These are phyloP conservation scores for Macrotis lagotis DNA, from an alignment of 2,113 vertebrate species.

Conservation along the genomic window DNA sequence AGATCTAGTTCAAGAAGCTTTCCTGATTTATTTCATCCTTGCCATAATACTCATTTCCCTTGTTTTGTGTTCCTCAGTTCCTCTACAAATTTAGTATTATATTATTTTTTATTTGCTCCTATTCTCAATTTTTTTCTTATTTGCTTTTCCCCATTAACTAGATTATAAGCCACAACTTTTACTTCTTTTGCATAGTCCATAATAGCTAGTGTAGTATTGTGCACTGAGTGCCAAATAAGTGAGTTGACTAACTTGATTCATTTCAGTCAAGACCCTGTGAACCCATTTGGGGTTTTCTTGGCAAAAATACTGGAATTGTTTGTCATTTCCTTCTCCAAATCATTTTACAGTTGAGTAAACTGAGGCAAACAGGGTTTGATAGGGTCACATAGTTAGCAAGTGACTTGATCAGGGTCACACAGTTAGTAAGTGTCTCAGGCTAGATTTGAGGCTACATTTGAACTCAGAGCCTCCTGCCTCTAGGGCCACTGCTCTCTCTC, in stretches of 20 bases:
- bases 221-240: neutral
- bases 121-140: neutral
- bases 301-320: no score
- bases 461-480: no score
- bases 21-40: neutral
- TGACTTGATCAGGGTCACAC: no score
- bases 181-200: neutral
- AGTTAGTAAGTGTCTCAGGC: no score
- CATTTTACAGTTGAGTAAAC: no score
- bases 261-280: no score
- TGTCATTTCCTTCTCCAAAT: no score
- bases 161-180: neutral
- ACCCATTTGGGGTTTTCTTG: no score
- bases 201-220: neutral
- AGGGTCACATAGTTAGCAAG: no score
- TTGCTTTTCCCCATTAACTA: neutral
- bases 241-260: neutral
- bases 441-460: no score
- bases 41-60: neutral
- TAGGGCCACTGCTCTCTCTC: no score
- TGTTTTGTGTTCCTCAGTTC: neutral
- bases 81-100: neutral
- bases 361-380: no score
- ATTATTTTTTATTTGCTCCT: neutral
- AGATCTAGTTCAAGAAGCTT: neutral